Conservation (phyloP, 1,140 invertebrate species). For the Drosophila sproati region DNA sequence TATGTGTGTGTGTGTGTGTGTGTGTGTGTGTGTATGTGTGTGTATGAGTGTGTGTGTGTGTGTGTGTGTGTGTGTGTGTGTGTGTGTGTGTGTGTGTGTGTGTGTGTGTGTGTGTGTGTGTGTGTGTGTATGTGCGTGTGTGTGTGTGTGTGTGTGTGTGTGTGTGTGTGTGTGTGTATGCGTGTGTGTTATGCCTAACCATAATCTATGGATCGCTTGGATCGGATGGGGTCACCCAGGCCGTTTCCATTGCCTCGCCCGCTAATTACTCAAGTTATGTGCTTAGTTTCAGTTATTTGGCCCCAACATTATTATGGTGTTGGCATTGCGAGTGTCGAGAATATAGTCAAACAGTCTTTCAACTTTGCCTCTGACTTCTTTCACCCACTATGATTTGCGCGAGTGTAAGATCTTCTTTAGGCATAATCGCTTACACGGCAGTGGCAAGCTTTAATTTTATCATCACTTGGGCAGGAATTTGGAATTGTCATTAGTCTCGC, state of each 20-base stretch:
- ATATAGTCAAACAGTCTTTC: too few species aligned
- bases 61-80: background rate
- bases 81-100: background rate
- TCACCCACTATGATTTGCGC: too few species aligned
- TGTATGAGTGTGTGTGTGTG: background rate
- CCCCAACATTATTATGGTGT: background rate
- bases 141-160: background rate
- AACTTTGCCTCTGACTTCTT: background rate
- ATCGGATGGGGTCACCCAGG: slow-evolving; percentile 8
- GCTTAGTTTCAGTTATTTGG: slow-evolving; percentile 27
- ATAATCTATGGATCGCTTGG: slow-evolving; percentile 28
- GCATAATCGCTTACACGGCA: background rate
- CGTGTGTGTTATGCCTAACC: slow-evolving; percentile 17
- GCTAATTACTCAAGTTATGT: slow-evolving; percentile 36
- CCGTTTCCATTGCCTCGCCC: slow-evolving; percentile 7
- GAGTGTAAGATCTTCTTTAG: background rate
- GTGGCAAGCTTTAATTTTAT: background rate
- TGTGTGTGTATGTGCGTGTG: background rate
- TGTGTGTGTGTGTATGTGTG: background rate
- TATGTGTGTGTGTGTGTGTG: background rate
- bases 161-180: background rate
- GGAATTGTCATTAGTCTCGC: slow-evolving; percentile 11
- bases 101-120: background rate
- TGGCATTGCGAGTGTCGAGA: too few species aligned
- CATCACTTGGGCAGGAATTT: background rate